These are phyloP conservation scores for Ashinkailepas kermadecensis DNA, from an alignment of 2,888 invertebrate genomes.

Conservation along the genomic window DNA sequence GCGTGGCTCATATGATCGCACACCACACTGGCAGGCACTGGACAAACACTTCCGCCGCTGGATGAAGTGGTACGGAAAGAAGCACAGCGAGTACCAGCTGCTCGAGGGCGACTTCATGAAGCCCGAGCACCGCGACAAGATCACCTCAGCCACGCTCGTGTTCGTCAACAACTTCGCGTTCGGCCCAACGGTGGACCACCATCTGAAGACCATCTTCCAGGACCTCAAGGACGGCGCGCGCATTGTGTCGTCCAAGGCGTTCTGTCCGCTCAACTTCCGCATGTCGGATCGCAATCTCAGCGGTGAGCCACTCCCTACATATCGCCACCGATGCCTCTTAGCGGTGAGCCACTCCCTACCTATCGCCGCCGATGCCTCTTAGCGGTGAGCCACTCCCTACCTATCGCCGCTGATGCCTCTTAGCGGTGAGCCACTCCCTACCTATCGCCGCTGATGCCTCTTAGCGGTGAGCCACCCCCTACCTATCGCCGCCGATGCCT, in stretches of 20 bases:
- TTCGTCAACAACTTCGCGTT: slow-evolving; percentile 99
- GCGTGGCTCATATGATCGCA: too few relatives aligned
- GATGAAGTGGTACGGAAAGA: slow-evolving; percentile 98
- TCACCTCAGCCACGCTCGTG: slow-evolving; percentile 87
- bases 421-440: too few relatives aligned
- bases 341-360: too few relatives aligned
- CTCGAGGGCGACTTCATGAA: slow-evolving; percentile 91
- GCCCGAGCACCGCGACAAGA: slow-evolving; percentile 86
- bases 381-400: too few relatives aligned
- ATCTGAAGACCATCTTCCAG: slow-evolving; percentile 90
- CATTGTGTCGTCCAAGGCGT: slow-evolving; percentile 97
- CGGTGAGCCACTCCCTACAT: slow-evolving; percentile 48
- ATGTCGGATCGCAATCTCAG: slow-evolving; percentile 96
- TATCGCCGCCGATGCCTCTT: too few relatives aligned
- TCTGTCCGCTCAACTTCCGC: slow-evolving; percentile 96
- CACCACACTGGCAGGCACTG: slow-evolving; percentile 58
- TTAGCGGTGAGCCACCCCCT: too few relatives aligned
- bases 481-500: too few relatives aligned
- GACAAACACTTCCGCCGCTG: slow-evolving; percentile 81
- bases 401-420: too few relatives aligned
- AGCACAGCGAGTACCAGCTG: slow-evolving; percentile 79
- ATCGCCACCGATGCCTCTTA: too few relatives aligned
- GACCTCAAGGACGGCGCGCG: slow-evolving; percentile 91
- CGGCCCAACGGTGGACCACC: slow-evolving; percentile 93
- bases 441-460: too few relatives aligned